Evolutionary conservation across 2,113 vertebrate species (phyloP).

Genomic region (Ariopsis seemanni): DNA sequence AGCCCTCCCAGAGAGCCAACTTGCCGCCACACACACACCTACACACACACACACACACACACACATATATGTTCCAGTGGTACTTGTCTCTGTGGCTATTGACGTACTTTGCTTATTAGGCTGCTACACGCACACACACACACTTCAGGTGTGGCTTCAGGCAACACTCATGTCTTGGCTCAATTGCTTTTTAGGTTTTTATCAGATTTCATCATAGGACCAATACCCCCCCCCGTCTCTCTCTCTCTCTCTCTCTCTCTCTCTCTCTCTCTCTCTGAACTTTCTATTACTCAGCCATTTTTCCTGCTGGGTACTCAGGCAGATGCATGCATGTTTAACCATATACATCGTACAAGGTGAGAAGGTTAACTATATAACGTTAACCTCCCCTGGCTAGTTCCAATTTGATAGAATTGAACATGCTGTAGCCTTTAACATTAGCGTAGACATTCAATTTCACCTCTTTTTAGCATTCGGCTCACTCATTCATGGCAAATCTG

Average conservation of each 20-base stretch:
- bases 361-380: conserved; percentile 57
- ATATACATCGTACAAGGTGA: conserved; percentile 48
- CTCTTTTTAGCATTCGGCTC: conserved; percentile 24
- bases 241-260: conserved; percentile 25
- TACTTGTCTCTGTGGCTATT: conserved; percentile 47
- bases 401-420: conserved; percentile 51
- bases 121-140: conserved; percentile 31
- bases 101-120: conserved; percentile 40
- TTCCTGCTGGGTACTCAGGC: conserved; percentile 33
- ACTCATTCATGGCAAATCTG: conserved; percentile 21
- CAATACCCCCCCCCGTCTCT: conserved; percentile 40
- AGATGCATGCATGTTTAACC: conserved; percentile 57
- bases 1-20: conserved; percentile 43
- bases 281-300: conserved; percentile 40
- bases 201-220: conserved; percentile 57
- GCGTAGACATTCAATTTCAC: conserved; percentile 38
- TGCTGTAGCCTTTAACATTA: conserved; percentile 44
- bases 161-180: conserved; percentile 50
- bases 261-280: conserved; percentile 9
- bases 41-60: conserved; percentile 29
- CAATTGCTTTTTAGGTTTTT: conserved; percentile 58
- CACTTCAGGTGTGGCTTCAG: conserved; percentile 53
- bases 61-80: conserved; percentile 4
- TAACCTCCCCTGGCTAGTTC: conserved; percentile 51
- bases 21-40: conserved; percentile 18